Evolutionary conservation across 2,113 vertebrate genomes (phyloP).

Genomic region (Trichomycterus rosablanca): DNA sequence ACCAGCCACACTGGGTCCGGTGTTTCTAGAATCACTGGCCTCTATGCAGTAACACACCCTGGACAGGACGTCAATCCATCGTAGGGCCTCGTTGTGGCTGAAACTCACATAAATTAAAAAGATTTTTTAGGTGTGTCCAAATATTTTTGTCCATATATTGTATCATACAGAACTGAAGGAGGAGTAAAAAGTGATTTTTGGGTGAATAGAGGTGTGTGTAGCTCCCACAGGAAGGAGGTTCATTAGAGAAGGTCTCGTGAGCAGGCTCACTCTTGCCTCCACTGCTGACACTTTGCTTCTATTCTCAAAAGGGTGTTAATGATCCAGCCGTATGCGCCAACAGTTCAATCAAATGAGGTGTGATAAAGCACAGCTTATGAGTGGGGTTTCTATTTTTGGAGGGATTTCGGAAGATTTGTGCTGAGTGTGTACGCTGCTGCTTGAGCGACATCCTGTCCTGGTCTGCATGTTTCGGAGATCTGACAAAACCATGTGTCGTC

Average conservation of each 20-base stretch:
- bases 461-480: constrained; percentile 29
- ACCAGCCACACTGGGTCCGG: too few species aligned
- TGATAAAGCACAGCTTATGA: not conserved
- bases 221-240: constrained; percentile 19
- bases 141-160: too few species aligned
- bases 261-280: constrained; percentile 37
- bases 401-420: not conserved
- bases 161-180: too few species aligned
- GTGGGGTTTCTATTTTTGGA: not conserved
- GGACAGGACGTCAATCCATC: too few species aligned
- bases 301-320: constrained; percentile 25
- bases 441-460: too few species aligned
- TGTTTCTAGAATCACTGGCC: too few species aligned
- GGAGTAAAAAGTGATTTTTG: too few species aligned
- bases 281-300: constrained; percentile 12
- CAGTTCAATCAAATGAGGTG: not conserved
- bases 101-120: too few species aligned
- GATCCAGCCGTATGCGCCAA: not conserved
- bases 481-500: constrained; percentile 58
- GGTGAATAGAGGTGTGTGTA: not conserved
- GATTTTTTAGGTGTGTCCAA: too few species aligned
- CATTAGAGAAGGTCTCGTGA: constrained; percentile 10
- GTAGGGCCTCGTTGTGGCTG: too few species aligned
- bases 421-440: too few species aligned
- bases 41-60: too few species aligned